phyloP scores from a whole-genome alignment of 2,888 invertebrate genomes.

The Maniola hyperantus region DNA sequence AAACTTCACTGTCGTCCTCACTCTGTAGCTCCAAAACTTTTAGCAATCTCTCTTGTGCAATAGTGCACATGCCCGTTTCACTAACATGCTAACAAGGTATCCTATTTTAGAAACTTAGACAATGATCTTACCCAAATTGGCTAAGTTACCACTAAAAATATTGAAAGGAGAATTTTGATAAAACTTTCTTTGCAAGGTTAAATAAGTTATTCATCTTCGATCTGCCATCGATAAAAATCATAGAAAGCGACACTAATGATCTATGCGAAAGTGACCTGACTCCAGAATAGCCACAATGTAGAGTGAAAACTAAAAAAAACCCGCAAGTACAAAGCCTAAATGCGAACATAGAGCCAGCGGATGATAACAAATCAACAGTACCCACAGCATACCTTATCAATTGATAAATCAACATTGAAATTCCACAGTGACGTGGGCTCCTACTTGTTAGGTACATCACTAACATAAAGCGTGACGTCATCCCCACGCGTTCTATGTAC shows the following conservation, averaged over 20 bases:
- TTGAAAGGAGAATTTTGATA: background rate
- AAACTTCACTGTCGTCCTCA: constrained; percentile 2
- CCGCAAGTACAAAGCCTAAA: background rate
- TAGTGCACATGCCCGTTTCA: background rate
- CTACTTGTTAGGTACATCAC: constrained; percentile 5
- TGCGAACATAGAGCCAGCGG: background rate
- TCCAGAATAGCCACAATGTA: background rate
- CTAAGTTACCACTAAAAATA: background rate
- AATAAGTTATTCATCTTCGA: background rate
- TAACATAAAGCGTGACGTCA: constrained; percentile 43
- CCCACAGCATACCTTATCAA: background rate
- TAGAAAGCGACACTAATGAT: background rate
- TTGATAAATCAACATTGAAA: background rate
- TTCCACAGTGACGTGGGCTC: background rate
- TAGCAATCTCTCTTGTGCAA: constrained; percentile 1
- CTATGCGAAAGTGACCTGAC: background rate
- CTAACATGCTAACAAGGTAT: background rate
- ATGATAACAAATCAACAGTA: background rate
- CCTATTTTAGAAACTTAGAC: constrained; percentile 2
- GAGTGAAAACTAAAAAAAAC: background rate
- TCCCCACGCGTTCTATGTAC: constrained; percentile 48
- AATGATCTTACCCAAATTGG: background rate
- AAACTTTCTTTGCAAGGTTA: background rate
- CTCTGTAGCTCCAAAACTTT: constrained; percentile 6
- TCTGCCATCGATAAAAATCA: background rate